Conservation (phyloP, 2,797 vertebrate species). For the Tinamus major region DNA sequence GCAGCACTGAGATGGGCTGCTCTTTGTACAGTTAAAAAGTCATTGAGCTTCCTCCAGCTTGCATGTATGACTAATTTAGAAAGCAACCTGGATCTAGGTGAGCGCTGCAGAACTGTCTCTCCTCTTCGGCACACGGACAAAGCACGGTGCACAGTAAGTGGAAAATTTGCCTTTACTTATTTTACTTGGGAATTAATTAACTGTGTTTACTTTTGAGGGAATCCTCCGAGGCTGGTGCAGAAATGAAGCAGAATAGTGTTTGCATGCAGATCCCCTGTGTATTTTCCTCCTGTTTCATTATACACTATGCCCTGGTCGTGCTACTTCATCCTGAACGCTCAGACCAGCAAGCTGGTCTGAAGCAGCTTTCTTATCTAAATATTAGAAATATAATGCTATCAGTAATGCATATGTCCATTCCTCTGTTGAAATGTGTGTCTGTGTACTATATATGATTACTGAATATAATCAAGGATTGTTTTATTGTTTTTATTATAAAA, state of each 20-base stretch:
- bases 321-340: constrained; percentile 37
- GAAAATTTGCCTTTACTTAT: constrained; percentile 65
- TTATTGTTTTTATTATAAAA: background rate
- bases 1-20: constrained; percentile 62
- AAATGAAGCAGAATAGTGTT: constrained; percentile 71
- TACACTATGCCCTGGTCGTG: constrained; percentile 52
- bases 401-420: background rate
- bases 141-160: constrained; percentile 78
- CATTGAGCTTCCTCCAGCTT: constrained; percentile 56
- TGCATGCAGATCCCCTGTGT: constrained; percentile 58
- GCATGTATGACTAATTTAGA: constrained; percentile 69
- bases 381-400: constrained; percentile 33
- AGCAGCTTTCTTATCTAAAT: constrained; percentile 49
- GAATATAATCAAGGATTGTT: constrained; percentile 20
- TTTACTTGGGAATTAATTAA: constrained; percentile 78
- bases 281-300: constrained; percentile 67
- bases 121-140: constrained; percentile 66
- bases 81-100: constrained; percentile 78
- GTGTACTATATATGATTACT: constrained; percentile 35
- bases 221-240: constrained; percentile 70
- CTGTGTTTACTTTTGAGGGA: constrained; percentile 76
- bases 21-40: constrained; percentile 73
- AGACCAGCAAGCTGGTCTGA: constrained; percentile 23
- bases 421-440: constrained; percentile 7
- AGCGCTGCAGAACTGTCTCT: constrained; percentile 38